Conservation (phyloP, 2,888 invertebrate species). For the Phyllotreta striolata region DNA sequence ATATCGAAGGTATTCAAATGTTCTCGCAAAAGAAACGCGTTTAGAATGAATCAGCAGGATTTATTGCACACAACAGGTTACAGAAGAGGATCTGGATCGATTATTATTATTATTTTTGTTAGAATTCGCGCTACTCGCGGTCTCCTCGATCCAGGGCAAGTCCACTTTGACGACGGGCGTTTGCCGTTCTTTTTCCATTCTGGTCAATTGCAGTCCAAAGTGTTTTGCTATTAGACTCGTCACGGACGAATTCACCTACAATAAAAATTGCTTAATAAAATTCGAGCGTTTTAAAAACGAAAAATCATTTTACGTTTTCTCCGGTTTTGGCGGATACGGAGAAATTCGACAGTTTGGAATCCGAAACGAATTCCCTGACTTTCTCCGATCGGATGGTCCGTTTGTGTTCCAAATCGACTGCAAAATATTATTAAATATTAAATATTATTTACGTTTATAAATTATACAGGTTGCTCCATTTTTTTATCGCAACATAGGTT, state of each 20-base stretch:
- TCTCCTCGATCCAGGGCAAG: slow-evolving; percentile 56
- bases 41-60: not conserved
- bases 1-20: too few species aligned
- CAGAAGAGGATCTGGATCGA: slow-evolving; percentile 34
- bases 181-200: slow-evolving; percentile 72
- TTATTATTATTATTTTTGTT: not conserved
- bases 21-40: too few species aligned
- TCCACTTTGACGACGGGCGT: slow-evolving; percentile 73
- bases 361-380: slow-evolving; percentile 71
- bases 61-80: slow-evolving; percentile 43
- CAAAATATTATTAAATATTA: slow-evolving; percentile 31
- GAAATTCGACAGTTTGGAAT: slow-evolving; percentile 68
- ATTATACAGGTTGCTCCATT: too few species aligned
- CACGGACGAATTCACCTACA: slow-evolving; percentile 71
- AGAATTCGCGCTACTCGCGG: slow-evolving; percentile 23
- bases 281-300: not conserved
- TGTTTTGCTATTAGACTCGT: slow-evolving; percentile 75
- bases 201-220: slow-evolving; percentile 70
- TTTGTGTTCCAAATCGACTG: slow-evolving; percentile 75
- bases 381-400: slow-evolving; percentile 71
- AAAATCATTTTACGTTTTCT: slow-evolving; percentile 67
- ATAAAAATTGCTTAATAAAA: slow-evolving; percentile 30
- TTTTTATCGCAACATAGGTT: too few species aligned
- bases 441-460: slow-evolving; percentile 3
- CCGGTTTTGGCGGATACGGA: slow-evolving; percentile 77